These are phyloP conservation scores for Drosophila obscura DNA, from an alignment of 1,140 invertebrate genomes.

Conservation along the genomic window DNA sequence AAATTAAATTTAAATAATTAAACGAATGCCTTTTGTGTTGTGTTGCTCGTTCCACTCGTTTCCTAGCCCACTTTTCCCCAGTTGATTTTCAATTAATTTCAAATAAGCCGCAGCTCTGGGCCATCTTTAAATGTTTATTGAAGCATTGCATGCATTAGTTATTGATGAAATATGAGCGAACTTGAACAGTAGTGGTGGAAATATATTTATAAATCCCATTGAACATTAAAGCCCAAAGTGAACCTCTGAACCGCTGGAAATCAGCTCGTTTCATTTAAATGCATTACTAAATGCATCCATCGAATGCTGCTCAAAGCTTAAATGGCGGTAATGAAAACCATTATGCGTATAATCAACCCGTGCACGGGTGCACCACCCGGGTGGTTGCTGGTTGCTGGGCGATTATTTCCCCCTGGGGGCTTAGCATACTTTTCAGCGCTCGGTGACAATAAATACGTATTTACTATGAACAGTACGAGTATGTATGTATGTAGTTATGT, in stretches of 20 bases:
- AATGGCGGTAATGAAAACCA: slow-evolving; percentile 13
- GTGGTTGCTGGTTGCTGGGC: background rate
- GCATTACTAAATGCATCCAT: slow-evolving; percentile 3
- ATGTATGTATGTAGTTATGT: background rate
- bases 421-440: slow-evolving; percentile 61
- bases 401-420: slow-evolving; percentile 25
- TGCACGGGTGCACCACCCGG: too few species aligned
- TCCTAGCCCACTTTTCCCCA: slow-evolving; percentile 3
- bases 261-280: slow-evolving; percentile 27
- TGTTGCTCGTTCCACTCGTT: background rate
- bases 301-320: too few species aligned
- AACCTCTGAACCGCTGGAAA: background rate
- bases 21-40: slow-evolving; percentile 61
- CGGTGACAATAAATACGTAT: slow-evolving; percentile 49
- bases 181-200: too few species aligned
- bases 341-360: slow-evolving; percentile 21
- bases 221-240: too few species aligned
- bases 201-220: too few species aligned
- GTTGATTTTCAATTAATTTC: slow-evolving; percentile 30
- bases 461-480: slow-evolving; percentile 11
- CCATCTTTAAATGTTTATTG: too few species aligned
- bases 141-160: background rate
- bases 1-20: slow-evolving; percentile 83
- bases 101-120: slow-evolving; percentile 4
- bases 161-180: background rate